Conservation (phyloP, 2,797 vertebrate species). For the Crenuchus spilurus region DNA sequence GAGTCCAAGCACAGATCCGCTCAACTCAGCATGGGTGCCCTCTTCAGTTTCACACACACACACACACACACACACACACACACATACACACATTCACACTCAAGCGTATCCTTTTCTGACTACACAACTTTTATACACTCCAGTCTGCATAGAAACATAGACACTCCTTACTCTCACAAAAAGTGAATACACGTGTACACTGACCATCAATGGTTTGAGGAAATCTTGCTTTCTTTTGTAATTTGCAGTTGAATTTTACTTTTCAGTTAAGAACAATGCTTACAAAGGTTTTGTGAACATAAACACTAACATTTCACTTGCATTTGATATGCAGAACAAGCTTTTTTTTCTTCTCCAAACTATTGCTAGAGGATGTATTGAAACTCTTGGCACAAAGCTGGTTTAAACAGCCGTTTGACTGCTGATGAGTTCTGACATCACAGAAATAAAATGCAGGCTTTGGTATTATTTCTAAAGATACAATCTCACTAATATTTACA, state of each 20-base stretch:
- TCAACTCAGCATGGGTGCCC: constrained; percentile 43
- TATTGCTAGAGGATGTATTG: no score
- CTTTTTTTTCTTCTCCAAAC: no score
- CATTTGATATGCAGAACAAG: no score
- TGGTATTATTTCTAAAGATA: no score
- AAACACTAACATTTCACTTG: background rate
- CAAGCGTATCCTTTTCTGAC: background rate
- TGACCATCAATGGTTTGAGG: no score
- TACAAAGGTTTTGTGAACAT: background rate
- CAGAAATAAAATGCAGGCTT: no score
- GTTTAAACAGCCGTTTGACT: no score
- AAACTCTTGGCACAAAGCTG: no score
- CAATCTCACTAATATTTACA: no score
- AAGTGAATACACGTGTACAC: no score
- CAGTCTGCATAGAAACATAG: background rate
- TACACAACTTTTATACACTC: background rate
- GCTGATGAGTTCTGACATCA: no score
- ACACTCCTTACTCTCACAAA: background rate
- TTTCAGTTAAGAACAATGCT: background rate
- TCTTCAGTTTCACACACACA: constrained; percentile 17
- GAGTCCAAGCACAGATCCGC: constrained; percentile 73
- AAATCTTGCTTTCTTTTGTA: background rate
- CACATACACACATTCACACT: background rate
- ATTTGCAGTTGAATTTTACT: background rate
- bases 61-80: constrained; percentile 44